Base-by-base conservation (phyloP, 2,888 invertebrate genomes). In the Brachyopa scutellaris region DNA sequence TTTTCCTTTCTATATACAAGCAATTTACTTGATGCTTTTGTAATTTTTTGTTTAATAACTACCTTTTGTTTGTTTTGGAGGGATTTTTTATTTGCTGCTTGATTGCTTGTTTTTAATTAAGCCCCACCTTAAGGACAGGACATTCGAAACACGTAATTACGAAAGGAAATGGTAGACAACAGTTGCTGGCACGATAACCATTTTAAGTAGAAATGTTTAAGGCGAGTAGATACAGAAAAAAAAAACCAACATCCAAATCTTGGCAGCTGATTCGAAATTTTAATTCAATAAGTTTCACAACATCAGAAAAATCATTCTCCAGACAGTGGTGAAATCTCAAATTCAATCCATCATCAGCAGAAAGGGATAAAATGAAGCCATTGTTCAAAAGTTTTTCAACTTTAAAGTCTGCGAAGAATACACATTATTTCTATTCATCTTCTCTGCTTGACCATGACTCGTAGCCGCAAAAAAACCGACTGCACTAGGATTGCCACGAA, bases 1-100 rank as follows among this genome's bases (percentile, higher is more conserved):
- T 55, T 4, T 62, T 57, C 49, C 31, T 21, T 29, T 36, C 31
- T 70, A 33, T 29, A 66, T 72, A 57, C 69, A 67, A 73, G 79
- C 79, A 79, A 79, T 79, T 73, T 61, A 73, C 73, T 61, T 67
- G 51, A 59, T 67, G 64, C n/a, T 29, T 36, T 66, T 77, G 55
- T 49, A 38, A 21, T 59, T 57, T 49, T 31, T 13, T 21, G 33
- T 53, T n/a, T n/a, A 72, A 55, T 42, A 33, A 66, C 49, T 72
- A 15, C 45, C 57, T 49, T 55, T 42, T 51, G 36, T 59, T 33
- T 59, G 29, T 45, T 51, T 53, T 57, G 7, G n/a, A n/a, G n/a
- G n/a, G n/a, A n/a, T n/a, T 49, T 55, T 45, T 29, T 59, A 45
- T 66, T 61, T 76, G 47, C 42, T 26, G 17, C 31, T 55, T 57